Conservation (phyloP, 1,140 invertebrate species). For the Melitaea cinxia region DNA sequence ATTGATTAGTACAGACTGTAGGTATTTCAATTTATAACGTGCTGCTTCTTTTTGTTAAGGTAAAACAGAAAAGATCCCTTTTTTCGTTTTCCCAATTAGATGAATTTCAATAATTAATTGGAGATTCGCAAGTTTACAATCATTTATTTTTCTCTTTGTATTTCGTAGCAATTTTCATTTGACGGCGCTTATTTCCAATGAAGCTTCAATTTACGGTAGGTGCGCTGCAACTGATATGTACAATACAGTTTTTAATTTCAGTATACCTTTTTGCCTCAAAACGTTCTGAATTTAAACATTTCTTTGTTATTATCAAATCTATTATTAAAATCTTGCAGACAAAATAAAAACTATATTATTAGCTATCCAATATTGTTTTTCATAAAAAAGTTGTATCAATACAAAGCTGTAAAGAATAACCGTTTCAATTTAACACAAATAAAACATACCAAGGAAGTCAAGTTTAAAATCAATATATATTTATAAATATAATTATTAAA, state of each 20-base stretch:
- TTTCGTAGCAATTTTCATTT: neutral
- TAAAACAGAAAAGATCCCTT: neutral
- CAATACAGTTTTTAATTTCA: neutral
- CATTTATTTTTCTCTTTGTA: neutral
- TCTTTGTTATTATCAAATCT: neutral
- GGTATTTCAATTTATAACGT: too few species aligned
- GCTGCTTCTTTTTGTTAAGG: too few species aligned
- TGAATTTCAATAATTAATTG: neutral
- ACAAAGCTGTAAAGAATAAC: too few species aligned
- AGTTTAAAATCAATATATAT: too few species aligned
- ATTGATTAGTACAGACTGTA: constrained; percentile 19
- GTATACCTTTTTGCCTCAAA: neutral
- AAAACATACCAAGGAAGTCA: too few species aligned
- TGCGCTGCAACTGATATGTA: neutral
- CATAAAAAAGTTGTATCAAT: too few species aligned
- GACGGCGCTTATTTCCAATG: neutral
- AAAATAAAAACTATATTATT: too few species aligned
- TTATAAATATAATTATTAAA: too few species aligned
- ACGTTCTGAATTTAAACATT: neutral
- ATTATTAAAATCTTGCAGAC: too few species aligned
- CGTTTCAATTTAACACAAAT: too few species aligned
- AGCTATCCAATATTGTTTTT: too few species aligned
- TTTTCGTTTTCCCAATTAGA: neutral
- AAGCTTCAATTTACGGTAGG: neutral
- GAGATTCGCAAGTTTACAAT: neutral